These are phyloP conservation scores for Tetranychus piercei DNA, from an alignment of 2,888 invertebrate species.

Conservation along the genomic window DNA sequence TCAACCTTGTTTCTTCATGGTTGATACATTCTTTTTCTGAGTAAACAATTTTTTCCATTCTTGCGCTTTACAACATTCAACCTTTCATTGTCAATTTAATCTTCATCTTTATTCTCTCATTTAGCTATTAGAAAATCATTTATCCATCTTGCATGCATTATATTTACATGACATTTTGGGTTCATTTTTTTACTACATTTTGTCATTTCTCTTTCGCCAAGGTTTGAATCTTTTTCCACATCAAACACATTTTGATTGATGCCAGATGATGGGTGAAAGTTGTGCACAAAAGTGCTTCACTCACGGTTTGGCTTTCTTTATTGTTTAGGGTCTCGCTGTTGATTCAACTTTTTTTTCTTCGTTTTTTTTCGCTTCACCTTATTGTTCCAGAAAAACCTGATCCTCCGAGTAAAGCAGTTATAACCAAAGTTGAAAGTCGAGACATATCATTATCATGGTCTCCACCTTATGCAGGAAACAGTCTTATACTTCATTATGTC, in stretches of 20 bases:
- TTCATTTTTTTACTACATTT: not conserved
- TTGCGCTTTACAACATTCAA: not conserved
- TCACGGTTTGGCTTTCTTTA: too few species aligned
- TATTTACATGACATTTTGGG: not conserved
- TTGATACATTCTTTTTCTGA: not conserved
- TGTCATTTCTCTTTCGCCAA: not conserved
- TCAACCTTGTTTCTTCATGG: not conserved
- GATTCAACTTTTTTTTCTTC: not conserved
- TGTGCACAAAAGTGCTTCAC: too few species aligned
- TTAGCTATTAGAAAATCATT: too few species aligned
- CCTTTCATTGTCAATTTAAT: too few species aligned
- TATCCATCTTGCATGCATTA: not conserved
- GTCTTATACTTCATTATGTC: slow-evolving; percentile 24
- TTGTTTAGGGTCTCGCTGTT: not conserved
- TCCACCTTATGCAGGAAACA: slow-evolving; percentile 42
- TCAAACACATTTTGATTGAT: not conserved
- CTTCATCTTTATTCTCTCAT: too few species aligned
- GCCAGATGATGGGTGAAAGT: too few species aligned
- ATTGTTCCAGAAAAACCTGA: slow-evolving; percentile 55
- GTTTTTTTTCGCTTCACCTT: too few species aligned
- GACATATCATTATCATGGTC: slow-evolving; percentile 72
- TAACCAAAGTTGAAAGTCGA: slow-evolving; percentile 63
- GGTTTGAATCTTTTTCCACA: not conserved
- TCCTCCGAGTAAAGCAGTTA: slow-evolving; percentile 63
- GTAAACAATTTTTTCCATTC: not conserved